Evolutionary conservation across 2,797 vertebrate genomes (phyloP).

Genomic region (Erithacus rubecula): DNA sequence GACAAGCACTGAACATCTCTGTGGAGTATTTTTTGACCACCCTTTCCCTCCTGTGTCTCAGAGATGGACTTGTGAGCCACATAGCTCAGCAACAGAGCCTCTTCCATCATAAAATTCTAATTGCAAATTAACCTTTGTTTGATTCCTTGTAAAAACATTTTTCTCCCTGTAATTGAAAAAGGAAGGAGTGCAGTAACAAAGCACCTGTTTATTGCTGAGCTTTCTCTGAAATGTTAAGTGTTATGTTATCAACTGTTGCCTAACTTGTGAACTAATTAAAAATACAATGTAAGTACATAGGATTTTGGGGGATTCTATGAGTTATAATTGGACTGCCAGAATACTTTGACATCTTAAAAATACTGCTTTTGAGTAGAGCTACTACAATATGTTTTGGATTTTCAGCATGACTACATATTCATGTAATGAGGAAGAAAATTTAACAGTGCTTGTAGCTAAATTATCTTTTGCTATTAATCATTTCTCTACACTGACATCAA

Average conservation of each 20-base stretch:
- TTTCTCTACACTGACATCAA: not conserved
- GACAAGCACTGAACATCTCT: not conserved
- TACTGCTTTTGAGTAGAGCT: not conserved
- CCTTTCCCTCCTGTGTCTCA: not conserved
- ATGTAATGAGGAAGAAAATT: not conserved
- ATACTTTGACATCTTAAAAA: not conserved
- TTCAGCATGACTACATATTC: not conserved
- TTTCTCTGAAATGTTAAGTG: not conserved
- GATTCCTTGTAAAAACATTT: slow-evolving; percentile 33
- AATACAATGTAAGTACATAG: not conserved
- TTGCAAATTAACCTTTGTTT: slow-evolving; percentile 59
- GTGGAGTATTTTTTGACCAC: not conserved
- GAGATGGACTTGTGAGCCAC: not conserved
- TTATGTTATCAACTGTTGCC: not conserved
- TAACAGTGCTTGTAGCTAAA: not conserved
- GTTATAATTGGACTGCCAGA: not conserved
- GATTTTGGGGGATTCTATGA: not conserved
- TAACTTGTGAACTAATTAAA: slow-evolving; percentile 20
- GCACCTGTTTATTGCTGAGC: slow-evolving; percentile 19
- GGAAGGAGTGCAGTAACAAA: not conserved
- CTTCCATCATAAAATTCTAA: slow-evolving; percentile 45
- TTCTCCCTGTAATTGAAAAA: slow-evolving; percentile 23
- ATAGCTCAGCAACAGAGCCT: not conserved
- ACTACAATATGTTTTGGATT: not conserved
- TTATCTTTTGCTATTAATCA: not conserved